Conservation (phyloP, 2,888 invertebrate genomes). For the Helleia helle region DNA sequence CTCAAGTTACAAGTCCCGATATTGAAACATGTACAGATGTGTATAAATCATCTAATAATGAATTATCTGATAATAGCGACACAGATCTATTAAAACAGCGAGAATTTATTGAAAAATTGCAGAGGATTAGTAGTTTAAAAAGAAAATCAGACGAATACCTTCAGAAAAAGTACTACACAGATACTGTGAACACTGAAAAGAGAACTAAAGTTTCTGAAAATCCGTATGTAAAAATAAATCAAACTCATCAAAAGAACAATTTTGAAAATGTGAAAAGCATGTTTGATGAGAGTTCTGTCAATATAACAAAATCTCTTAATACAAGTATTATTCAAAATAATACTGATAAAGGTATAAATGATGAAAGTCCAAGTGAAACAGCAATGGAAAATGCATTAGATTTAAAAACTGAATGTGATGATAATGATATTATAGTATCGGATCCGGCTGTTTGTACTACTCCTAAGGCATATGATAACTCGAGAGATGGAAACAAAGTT, state of each 20-base stretch:
- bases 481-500: slow-evolving; percentile 48
- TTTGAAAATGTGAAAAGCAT: slow-evolving; percentile 49
- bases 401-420: slow-evolving; percentile 64
- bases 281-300: slow-evolving; percentile 51
- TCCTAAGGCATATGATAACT: slow-evolving; percentile 46
- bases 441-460: slow-evolving; percentile 58
- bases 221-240: slow-evolving; percentile 37
- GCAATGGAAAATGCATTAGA: slow-evolving; percentile 38
- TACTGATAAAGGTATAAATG: slow-evolving; percentile 35
- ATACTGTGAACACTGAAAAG: slow-evolving; percentile 50
- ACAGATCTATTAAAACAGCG: slow-evolving; percentile 51
- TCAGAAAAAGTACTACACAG: slow-evolving; percentile 56
- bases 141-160: slow-evolving; percentile 64
- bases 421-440: slow-evolving; percentile 58
- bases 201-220: slow-evolving; percentile 57
- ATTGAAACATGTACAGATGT: slow-evolving; percentile 47
- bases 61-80: slow-evolving; percentile 40
- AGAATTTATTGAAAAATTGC: slow-evolving; percentile 59
- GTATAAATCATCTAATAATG: slow-evolving; percentile 37
- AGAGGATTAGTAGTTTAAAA: slow-evolving; percentile 57
- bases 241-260: slow-evolving; percentile 35
- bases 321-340: slow-evolving; percentile 34
- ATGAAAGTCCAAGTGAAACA: slow-evolving; percentile 38
- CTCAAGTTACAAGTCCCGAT: slow-evolving; percentile 41
- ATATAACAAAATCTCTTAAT: slow-evolving; percentile 44